phyloP scores from a whole-genome alignment of 2,888 invertebrate species.

The Norana najaformis region DNA sequence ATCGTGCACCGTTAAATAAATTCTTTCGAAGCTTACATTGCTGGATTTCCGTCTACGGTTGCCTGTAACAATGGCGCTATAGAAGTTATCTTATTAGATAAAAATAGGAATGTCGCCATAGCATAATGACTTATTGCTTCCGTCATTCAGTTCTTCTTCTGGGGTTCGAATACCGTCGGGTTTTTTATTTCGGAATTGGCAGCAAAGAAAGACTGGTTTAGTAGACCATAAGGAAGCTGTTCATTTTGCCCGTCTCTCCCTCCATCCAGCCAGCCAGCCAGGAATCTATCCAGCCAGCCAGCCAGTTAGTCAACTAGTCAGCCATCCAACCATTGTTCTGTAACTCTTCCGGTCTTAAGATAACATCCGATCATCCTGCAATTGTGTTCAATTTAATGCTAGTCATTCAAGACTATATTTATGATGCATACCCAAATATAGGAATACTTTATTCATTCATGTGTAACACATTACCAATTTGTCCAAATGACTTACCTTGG shows the following conservation, averaged over 20 bases:
- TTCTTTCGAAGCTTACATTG: background rate
- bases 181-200: no score
- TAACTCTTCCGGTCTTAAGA: no score
- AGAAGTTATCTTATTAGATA: background rate
- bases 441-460: background rate
- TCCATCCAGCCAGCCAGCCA: background rate
- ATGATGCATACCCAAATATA: background rate
- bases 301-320: background rate
- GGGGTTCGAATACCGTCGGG: no score
- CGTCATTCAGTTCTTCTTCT: no score
- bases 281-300: background rate
- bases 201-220: background rate
- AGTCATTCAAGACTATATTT: background rate
- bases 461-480: background rate
- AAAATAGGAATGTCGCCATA: no score
- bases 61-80: no score
- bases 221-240: background rate
- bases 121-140: no score
- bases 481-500: background rate
- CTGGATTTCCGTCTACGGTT: background rate
- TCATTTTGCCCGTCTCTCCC: background rate
- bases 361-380: background rate
- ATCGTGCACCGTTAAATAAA: background rate
- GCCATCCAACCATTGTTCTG: no score
- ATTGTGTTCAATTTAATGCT: background rate